Conservation (phyloP, 37 sponge, comb jelly and placozoan species). For the Axinella damicornis region DNA sequence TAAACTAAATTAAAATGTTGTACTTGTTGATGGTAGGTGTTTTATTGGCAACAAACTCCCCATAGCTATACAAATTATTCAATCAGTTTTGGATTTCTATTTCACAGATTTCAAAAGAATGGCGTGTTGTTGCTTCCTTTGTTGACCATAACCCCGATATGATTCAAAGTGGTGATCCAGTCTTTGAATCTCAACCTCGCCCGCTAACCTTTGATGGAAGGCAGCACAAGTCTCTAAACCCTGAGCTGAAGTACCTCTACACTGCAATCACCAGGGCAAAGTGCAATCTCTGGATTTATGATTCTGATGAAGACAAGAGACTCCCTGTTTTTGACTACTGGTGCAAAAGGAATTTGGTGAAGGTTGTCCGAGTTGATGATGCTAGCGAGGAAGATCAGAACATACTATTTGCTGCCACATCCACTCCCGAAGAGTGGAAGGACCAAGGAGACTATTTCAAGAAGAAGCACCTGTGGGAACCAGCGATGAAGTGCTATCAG, state of each 20-base stretch:
- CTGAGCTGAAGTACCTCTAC: constrained; percentile 87
- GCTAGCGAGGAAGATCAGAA: constrained; percentile 11
- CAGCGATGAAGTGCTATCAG: constrained; percentile 71
- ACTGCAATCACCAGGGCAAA: constrained; percentile 84
- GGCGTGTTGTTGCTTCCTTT: constrained; percentile 67
- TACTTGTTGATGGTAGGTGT: too few species aligned
- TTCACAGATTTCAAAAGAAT: constrained; percentile 65
- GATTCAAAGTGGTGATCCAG: too few species aligned
- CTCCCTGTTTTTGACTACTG: constrained; percentile 66
- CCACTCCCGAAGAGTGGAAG: constrained; percentile 76
- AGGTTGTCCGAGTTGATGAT: constrained; percentile 3
- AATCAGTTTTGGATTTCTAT: too few species aligned
- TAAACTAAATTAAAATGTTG: too few species aligned
- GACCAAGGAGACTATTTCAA: constrained; percentile 75
- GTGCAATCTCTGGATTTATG: constrained; percentile 84
- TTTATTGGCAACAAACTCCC: too few species aligned
- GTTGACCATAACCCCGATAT: too few species aligned
- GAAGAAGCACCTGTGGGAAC: too few species aligned
- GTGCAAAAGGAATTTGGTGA: constrained; percentile 33
- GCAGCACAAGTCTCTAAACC: constrained; percentile 59
- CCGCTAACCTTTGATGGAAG: constrained; percentile 55
- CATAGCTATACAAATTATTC: too few species aligned
- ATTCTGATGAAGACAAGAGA: constrained; percentile 33
- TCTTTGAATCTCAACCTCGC: too few species aligned
- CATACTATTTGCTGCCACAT: constrained; percentile 38